Base-by-base conservation (phyloP, 2,888 invertebrate genomes). In the Perizoma flavofasciatum region DNA sequence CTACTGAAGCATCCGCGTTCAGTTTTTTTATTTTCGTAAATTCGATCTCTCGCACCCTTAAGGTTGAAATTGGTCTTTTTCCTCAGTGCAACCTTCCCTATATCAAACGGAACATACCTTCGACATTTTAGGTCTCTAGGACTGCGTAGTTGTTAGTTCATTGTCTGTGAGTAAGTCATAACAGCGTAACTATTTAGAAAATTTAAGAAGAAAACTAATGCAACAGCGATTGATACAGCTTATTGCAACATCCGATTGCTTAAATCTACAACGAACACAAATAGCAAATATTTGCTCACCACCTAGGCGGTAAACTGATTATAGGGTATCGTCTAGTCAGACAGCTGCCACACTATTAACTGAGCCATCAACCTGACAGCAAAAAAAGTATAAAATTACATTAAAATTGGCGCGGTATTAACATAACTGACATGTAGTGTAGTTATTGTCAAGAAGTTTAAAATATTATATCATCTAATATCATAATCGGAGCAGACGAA, bases 331-430 rank as follows among this genome's bases (percentile, higher is more conserved):
- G 45, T 54, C 50, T 54, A 47, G 62, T 49, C 55, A 58, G 63
- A 63, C 64, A 54, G 55, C 55, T 67, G 59, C 58, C 55, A 49
- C 49, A 53, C 59, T 49, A 59, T 54, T 52, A 56, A 57, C 49
- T 58, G 59, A 59, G 61, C 61, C 61, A 66, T 67, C 68, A 73
- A 66, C 64, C 49, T 52, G 55, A 52, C 44, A 67, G 52, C 59
- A 73, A 73, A 76, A 75, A 73, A 73, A 5, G 44, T 70, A 56
- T 70, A 56, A 67, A 71, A 75, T 69, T 66, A 59, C 63, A 72
- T 53, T 62, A 66, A 73, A 71, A 73, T 73, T 74, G 72, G 65
- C 58, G 61, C 63, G 49, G 60, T 53, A 62, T 69, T 68, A 58
- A 58, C 44, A 52, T 59, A 61, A 65, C 57, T 61, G 55, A 41